These are phyloP conservation scores for Microplitis manilae DNA, from an alignment of 2,888 invertebrate genomes.

Conservation along the genomic window DNA sequence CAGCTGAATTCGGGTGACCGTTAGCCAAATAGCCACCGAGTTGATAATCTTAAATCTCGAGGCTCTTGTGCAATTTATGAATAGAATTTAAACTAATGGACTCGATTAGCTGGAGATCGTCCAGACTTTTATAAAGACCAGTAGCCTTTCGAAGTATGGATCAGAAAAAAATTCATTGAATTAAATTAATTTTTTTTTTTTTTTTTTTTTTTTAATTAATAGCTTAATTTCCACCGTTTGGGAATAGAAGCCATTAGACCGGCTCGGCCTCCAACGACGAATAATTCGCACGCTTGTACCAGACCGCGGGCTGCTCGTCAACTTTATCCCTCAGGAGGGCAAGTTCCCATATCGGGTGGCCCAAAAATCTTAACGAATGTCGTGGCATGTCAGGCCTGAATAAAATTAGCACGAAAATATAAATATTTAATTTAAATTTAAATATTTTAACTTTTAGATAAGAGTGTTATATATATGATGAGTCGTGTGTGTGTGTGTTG, in stretches of 20 bases:
- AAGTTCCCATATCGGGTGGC: constrained; percentile 47
- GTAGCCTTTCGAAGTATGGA: neutral
- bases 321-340: too few relatives aligned
- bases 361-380: constrained; percentile 44
- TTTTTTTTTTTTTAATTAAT: constrained; percentile 60
- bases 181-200: too few relatives aligned
- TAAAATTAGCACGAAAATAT: constrained; percentile 16
- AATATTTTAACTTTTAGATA: constrained; percentile 3
- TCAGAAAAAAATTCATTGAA: too few relatives aligned
- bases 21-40: neutral
- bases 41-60: constrained; percentile 24
- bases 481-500: neutral
- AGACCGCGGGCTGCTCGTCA: neutral
- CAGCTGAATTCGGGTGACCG: constrained; percentile 17
- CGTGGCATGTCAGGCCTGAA: constrained; percentile 17
- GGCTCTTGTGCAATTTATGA: neutral
- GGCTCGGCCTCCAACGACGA: constrained; percentile 57
- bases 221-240: constrained; percentile 69
- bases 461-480: neutral
- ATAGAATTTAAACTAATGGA: neutral
- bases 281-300: constrained; percentile 35
- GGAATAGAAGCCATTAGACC: constrained; percentile 57
- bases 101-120: constrained; percentile 8
- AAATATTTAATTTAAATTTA: constrained; percentile 11
- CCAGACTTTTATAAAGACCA: neutral